Percentiles rank a stretch among this genome's conserved stretches.
Conservation (phyloP, 2,888 invertebrate genomes). For the Agapostemon virescens region DNA sequence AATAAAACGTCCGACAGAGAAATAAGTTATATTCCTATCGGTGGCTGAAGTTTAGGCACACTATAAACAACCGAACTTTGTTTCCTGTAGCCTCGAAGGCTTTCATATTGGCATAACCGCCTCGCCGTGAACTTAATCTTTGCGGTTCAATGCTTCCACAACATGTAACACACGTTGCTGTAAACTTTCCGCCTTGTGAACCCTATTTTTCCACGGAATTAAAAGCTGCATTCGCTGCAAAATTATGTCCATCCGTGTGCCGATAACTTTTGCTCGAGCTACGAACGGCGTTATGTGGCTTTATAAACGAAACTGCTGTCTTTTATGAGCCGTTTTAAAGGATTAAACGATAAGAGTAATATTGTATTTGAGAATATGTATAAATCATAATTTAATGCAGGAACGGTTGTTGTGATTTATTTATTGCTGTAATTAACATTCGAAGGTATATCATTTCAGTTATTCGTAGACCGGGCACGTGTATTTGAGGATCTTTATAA, state of each 20-base stretch:
- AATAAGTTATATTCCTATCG: constrained; percentile 54
- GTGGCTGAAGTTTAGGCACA: constrained; percentile 46
- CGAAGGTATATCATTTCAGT: no score
- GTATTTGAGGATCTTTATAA: no score
- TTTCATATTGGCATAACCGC: constrained; percentile 61
- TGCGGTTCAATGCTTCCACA: constrained; percentile 48
- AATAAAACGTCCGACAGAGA: constrained; percentile 47
- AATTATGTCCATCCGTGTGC: constrained; percentile 21
- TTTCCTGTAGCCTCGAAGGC: constrained; percentile 37
- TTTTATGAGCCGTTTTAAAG: neutral
- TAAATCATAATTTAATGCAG: neutral
- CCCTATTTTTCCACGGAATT: constrained; percentile 36
- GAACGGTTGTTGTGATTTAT: neutral
- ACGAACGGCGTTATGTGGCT: neutral
- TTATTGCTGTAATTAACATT: no score
- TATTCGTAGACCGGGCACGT: no score
- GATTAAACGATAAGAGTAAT: neutral
- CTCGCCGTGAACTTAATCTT: constrained; percentile 52
- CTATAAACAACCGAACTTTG: constrained; percentile 60
- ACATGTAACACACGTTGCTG: constrained; percentile 28
- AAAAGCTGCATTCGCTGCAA: constrained; percentile 13
- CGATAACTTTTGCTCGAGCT: neutral
- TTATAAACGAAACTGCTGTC: neutral
- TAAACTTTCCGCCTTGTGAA: constrained; percentile 43
- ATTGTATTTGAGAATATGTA: neutral